Base-by-base conservation (phyloP, 2,888 invertebrate species). In the Trachelus troglodyta region DNA sequence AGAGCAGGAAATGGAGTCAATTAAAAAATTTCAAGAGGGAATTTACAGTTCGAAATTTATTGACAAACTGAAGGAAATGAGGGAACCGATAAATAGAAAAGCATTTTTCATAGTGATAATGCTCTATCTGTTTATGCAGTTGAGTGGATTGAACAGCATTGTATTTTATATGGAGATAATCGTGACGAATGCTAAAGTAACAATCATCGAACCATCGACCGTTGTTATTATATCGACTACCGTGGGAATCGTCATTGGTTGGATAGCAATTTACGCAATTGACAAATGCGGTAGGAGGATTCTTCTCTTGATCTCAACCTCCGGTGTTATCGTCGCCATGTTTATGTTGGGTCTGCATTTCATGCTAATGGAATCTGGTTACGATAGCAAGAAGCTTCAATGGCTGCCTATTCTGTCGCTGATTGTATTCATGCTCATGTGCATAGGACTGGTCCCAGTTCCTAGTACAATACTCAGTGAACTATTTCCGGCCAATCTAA, bases 401-500 rank as follows among this genome's bases (percentile, higher is more conserved):
- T 88, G 87, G 84, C 30, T 88, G 3, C 78, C 86, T 6, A 84
- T 90, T 9, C 4, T 84, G 4, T 76, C 85, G 4, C 76, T 88
- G 34, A 15, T 87, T 15, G 6, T 83, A 2, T 87, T 86, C 75
- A 80, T 81, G 76, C 76, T 85, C 35, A 69, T 89, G 73, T 82
- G 75, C 75, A 74, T 86, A 31, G 88, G 88, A 23, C 35, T 88
- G 4, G 12, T 81, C 9, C 85, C 87, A 4, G 86, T 90, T 11
- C 88, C 88, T 0, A 87, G 81, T 34, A 85, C 85, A 1, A 76
- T 90, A 9, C 84, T 90, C 76, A 84, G 89, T 74, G 89, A 90
- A 79, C 79, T 89, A 40, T 89, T 89, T 74, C 85, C 90, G 1
- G 81, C 85, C 4, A 83, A 87, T 40, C 69, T 89, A 37, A 90